phyloP scores from a whole-genome alignment of 1,140 invertebrate species.

The Diachasma alloeum region DNA sequence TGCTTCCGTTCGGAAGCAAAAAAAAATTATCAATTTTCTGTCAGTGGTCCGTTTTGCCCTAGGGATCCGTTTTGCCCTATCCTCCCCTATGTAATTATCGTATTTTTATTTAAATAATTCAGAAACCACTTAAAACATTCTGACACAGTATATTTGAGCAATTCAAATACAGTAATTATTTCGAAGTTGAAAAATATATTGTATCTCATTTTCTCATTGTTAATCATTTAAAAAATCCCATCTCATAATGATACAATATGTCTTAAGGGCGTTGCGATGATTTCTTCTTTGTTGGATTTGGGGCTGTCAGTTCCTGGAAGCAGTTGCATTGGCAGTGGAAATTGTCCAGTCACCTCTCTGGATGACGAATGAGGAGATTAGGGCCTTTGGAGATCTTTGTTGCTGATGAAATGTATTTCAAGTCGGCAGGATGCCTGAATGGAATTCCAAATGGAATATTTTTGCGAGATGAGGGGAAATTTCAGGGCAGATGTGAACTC shows the following conservation, averaged over 20 bases:
- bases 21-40: no score
- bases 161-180: no score
- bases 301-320: slow-evolving; percentile 29
- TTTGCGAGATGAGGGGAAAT: neutral
- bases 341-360: slow-evolving; percentile 29
- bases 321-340: slow-evolving; percentile 6
- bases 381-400: slow-evolving; percentile 14
- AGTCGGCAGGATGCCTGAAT: slow-evolving; percentile 5
- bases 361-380: slow-evolving; percentile 29
- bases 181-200: no score
- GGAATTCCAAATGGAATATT: neutral
- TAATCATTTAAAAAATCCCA: no score
- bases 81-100: no score
- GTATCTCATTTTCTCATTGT: no score
- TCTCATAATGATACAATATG: neutral
- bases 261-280: neutral
- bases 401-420: slow-evolving; percentile 36
- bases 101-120: no score
- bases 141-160: no score
- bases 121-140: no score
- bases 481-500: neutral
- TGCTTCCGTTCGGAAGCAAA: no score
- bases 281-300: slow-evolving; percentile 9
- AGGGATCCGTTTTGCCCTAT: no score
- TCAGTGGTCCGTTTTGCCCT: no score